Conservation (phyloP, 2,888 invertebrate genomes). For the Drosophila imparisetae region DNA sequence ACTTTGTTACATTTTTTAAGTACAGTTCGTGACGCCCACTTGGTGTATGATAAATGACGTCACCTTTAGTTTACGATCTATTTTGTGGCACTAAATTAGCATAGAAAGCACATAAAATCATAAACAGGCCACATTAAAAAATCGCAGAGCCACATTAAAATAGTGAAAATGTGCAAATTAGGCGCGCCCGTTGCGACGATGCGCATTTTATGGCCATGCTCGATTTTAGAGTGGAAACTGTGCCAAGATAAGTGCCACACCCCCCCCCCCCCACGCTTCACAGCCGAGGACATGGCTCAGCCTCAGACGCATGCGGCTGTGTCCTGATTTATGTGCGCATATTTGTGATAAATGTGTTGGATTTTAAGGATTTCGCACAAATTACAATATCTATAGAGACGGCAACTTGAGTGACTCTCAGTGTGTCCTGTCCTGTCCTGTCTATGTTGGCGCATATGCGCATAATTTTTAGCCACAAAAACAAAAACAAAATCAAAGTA, state of each 20-base stretch:
- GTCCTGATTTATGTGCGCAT: conserved; percentile 67
- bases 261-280: neutral
- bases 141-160: conserved; percentile 55
- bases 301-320: conserved; percentile 29
- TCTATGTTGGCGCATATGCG: conserved; percentile 64
- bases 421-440: conserved; percentile 19
- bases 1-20: conserved; percentile 11
- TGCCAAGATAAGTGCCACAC: conserved; percentile 38
- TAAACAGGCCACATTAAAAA: conserved; percentile 69
- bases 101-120: conserved; percentile 80
- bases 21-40: conserved; percentile 33
- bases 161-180: conserved; percentile 82
- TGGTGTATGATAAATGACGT: conserved; percentile 65
- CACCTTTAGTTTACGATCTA: conserved; percentile 64
- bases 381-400: conserved; percentile 62
- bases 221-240: conserved; percentile 52
- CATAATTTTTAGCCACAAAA: conserved; percentile 56
- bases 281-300: neutral
- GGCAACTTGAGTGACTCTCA: conserved; percentile 23
- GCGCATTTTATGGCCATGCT: conserved; percentile 65
- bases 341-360: conserved; percentile 71
- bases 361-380: conserved; percentile 76
- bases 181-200: conserved; percentile 52
- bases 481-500: conserved; percentile 42
- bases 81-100: conserved; percentile 56